phyloP scores from a whole-genome alignment of 2,113 vertebrate genomes.

The Centropus unirufus region DNA sequence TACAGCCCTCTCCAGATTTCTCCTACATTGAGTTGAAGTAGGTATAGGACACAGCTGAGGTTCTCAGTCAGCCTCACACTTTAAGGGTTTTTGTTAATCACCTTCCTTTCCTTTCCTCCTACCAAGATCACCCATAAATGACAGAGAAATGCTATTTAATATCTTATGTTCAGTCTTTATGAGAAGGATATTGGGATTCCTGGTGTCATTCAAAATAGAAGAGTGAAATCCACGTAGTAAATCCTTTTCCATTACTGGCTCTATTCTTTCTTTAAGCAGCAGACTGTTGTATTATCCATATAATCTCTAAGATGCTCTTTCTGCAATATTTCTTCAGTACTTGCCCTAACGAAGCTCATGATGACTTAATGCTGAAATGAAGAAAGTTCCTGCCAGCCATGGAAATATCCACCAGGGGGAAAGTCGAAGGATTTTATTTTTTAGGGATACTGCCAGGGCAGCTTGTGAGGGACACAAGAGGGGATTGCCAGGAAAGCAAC shows the following conservation, averaged over 20 bases:
- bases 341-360: neutral
- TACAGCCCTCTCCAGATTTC: constrained; percentile 25
- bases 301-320: neutral
- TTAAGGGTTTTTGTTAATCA: neutral
- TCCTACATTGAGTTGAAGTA: constrained; percentile 16
- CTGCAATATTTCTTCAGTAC: constrained; percentile 18
- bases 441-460: neutral
- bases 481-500: neutral
- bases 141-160: constrained; percentile 3
- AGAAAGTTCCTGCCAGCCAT: neutral
- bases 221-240: neutral
- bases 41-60: constrained; percentile 23
- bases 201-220: neutral
- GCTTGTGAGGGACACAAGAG: neutral
- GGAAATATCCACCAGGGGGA: neutral
- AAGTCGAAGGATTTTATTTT: neutral
- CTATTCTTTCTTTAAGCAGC: neutral
- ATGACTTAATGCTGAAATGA: neutral
- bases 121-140: constrained; percentile 18
- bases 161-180: neutral
- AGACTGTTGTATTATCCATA: neutral
- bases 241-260: neutral
- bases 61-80: constrained; percentile 20
- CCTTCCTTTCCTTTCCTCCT: neutral
- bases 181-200: neutral